phyloP scores from a whole-genome alignment of 1,140 invertebrate genomes.

The Patella vulgata region DNA sequence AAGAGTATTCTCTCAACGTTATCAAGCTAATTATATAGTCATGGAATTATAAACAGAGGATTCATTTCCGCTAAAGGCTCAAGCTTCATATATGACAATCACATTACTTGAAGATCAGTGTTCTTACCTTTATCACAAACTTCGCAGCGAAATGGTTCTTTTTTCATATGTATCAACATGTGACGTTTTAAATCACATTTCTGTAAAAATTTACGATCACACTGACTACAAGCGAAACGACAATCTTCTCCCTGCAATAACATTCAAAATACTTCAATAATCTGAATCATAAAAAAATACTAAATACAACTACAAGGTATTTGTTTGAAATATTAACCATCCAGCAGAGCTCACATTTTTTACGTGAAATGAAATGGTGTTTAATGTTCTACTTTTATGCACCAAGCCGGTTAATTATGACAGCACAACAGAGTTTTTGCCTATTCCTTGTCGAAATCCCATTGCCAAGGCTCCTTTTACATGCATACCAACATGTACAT shows the following conservation, averaged over 20 bases:
- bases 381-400: too few species aligned
- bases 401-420: too few species aligned
- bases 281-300: too few species aligned
- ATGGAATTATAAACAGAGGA: background rate
- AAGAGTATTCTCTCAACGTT: too few species aligned
- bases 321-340: too few species aligned
- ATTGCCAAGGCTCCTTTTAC: too few species aligned
- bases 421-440: too few species aligned
- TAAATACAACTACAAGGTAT: too few species aligned
- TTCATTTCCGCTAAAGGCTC: background rate
- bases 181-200: conserved; percentile 63
- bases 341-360: too few species aligned
- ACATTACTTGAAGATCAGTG: background rate
- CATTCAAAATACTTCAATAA: background rate
- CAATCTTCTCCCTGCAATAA: conserved; percentile 31
- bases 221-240: conserved; percentile 53
- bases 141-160: conserved; percentile 59
- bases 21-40: background rate
- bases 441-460: too few species aligned
- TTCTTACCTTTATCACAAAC: conserved; percentile 54
- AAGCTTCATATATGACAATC: background rate
- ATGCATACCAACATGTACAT: too few species aligned
- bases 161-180: conserved; percentile 57
- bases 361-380: too few species aligned
- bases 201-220: conserved; percentile 60